phyloP scores from a whole-genome alignment of 2,797 vertebrate species.

The Sebastes umbrosus region DNA sequence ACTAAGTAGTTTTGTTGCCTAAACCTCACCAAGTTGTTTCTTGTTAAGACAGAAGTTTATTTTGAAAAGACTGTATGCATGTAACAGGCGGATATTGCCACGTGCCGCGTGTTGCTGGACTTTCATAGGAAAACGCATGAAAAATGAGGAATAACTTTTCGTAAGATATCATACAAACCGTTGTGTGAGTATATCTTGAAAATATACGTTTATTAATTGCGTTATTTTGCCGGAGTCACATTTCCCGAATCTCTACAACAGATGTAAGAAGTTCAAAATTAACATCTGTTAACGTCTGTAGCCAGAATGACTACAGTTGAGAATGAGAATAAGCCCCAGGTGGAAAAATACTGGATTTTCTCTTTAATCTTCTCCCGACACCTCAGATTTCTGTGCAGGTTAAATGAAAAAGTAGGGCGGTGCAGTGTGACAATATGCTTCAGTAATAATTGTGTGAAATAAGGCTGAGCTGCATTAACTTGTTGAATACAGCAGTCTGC shows the following conservation, averaged over 20 bases:
- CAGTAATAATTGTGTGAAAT: neutral
- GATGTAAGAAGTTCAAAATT: neutral
- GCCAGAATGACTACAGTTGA: too few relatives aligned
- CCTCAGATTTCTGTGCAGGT: neutral
- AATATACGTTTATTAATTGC: neutral
- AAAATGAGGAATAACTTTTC: too few relatives aligned
- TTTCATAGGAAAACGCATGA: accelerated
- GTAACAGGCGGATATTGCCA: accelerated
- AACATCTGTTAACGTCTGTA: neutral
- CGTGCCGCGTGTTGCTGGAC: too few relatives aligned
- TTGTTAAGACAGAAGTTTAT: too few relatives aligned
- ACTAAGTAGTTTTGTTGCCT: neutral
- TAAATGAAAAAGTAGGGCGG: neutral
- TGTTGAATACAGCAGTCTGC: slow-evolving; percentile 1
- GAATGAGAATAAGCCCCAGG: too few relatives aligned
- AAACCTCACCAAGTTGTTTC: too few relatives aligned
- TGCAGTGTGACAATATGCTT: neutral
- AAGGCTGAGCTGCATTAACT: neutral
- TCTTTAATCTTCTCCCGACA: neutral
- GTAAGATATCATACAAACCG: too few relatives aligned
- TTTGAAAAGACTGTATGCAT: too few relatives aligned
- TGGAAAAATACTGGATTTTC: neutral
- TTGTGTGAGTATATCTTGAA: neutral
- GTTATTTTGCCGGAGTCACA: neutral
- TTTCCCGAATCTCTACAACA: neutral